Base-by-base conservation (phyloP, 2,797 vertebrate species). In the Falco berigora region DNA sequence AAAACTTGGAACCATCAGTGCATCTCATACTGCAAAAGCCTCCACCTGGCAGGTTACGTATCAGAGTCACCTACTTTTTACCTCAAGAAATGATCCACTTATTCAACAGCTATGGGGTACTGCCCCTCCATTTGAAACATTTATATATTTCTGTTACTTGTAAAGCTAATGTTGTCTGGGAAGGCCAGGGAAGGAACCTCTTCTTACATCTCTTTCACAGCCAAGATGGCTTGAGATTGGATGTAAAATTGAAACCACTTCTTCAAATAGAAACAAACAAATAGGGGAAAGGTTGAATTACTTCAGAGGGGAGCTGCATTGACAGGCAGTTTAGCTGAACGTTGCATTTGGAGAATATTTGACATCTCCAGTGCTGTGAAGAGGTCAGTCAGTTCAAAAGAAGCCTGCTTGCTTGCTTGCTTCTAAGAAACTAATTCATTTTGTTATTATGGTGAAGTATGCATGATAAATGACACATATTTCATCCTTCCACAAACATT, bases 351-450 rank as follows among this genome's bases (percentile, higher is more conserved):
- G 79, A 95, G 71, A 79, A 53, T 75, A 96, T 77, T 76, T 86
- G 68, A 91, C 72, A 83, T 87, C 86, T 83, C 28, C 68, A 83
- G n/a, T 68, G 61, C 62, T 83, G 38, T 85, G 72, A 87, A 92
- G 81, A 87, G 86, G 92, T 93, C 84, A 91, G 81, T 72, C 32
- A 68, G 80, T 88, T 95, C 78, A 92, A 92, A 88, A 90, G 63
- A 38, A 95, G 56, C 38, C 24, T 80, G 79, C 83, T 73, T 91
- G 34, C 61, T 95, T 94, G 50, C 76, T 95, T 85, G 71, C 67
- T 88, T 89, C 47, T 83, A 74, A 89, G 64, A 94, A 94, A 88
- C 32, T 34, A 76, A 78, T 75, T 91, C 20, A 86, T 87, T 85
- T 93, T 89, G 73, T 92, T 95, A 90, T 81, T 90, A 75, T 47